Conservation (phyloP, 2,797 vertebrate species). For the Fratercula arctica region DNA sequence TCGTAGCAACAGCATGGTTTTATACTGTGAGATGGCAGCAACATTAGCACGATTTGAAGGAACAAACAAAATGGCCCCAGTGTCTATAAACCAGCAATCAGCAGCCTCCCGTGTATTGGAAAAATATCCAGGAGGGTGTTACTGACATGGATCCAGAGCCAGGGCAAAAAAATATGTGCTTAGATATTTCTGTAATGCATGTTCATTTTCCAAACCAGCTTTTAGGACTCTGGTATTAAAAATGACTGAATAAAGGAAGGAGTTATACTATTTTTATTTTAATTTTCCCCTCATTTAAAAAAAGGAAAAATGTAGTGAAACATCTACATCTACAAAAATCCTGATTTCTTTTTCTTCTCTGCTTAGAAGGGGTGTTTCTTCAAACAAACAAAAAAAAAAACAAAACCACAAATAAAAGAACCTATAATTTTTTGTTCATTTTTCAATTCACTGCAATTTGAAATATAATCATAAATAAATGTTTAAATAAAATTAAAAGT, state of each 20-base stretch:
- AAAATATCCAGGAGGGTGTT: slow-evolving; percentile 47
- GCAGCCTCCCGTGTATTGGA: neutral
- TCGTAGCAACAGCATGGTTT: neutral
- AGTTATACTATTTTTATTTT: slow-evolving; percentile 52
- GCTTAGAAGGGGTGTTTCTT: neutral
- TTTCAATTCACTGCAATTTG: neutral
- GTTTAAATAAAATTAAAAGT: neutral
- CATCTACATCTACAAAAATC: neutral
- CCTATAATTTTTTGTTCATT: neutral
- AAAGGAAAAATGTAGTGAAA: neutral
- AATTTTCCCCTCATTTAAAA: neutral
- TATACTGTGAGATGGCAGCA: neutral
- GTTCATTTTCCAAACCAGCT: slow-evolving; percentile 55
- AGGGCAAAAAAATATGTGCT: neutral
- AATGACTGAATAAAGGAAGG: slow-evolving; percentile 1
- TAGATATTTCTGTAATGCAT: slow-evolving; percentile 38
- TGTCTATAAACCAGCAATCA: neutral
- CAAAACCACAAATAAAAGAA: neutral
- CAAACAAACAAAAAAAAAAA: neutral
- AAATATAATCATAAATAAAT: neutral
- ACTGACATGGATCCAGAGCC: slow-evolving; percentile 13
- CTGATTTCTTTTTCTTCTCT: neutral
- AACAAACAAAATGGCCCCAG: neutral
- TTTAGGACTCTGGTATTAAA: slow-evolving; percentile 41
- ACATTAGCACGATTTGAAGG: neutral